phyloP scores from a whole-genome alignment of 2,797 vertebrate genomes.

The Megaceryle alcyon region DNA sequence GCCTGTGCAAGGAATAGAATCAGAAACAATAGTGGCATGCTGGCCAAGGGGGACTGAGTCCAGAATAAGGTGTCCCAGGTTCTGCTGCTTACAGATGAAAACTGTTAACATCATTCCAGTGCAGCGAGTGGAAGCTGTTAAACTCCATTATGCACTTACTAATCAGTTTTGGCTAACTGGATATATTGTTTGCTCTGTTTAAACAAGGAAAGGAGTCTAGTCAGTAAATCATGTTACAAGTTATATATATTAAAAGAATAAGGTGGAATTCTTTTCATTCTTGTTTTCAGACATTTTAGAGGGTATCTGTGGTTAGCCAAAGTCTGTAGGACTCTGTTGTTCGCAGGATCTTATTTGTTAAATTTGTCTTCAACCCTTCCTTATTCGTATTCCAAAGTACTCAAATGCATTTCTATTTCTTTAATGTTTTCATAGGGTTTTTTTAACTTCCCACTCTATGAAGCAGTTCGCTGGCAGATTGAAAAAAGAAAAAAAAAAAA shows the following conservation, averaged over 20 bases:
- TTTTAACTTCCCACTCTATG: background rate
- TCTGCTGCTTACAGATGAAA: background rate
- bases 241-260: background rate
- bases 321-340: background rate
- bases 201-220: background rate
- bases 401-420: background rate
- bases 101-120: background rate
- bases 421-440: background rate
- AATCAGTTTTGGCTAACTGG: background rate
- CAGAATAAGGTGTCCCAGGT: background rate
- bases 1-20: background rate
- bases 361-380: background rate
- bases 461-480: background rate
- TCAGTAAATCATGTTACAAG: background rate
- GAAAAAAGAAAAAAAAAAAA: background rate
- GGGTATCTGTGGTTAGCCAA: background rate
- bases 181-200: background rate
- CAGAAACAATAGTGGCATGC: background rate
- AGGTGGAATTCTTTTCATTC: background rate
- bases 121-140: background rate
- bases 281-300: background rate
- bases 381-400: background rate
- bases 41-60: background rate
- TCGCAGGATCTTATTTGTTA: background rate
- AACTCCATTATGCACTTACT: background rate